phyloP scores from a whole-genome alignment of 2,797 vertebrate species.

The Poecilia picta region DNA sequence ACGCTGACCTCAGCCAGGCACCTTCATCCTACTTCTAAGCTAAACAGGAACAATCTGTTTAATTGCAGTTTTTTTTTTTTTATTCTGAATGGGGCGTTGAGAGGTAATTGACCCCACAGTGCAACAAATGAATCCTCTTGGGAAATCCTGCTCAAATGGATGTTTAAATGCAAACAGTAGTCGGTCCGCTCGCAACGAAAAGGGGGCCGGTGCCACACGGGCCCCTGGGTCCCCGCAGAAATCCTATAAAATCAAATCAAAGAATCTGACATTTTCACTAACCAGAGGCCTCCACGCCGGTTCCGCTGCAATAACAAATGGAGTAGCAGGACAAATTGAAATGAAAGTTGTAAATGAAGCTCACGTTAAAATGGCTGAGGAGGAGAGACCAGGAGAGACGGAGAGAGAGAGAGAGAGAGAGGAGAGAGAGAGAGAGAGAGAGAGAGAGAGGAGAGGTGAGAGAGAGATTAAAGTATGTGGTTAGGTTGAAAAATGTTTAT shows the following conservation, averaged over 20 bases:
- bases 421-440: constrained; percentile 7
- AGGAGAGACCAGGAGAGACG: too few relatives aligned
- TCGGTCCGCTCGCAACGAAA: constrained; percentile 63
- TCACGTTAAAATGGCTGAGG: constrained; percentile 55
- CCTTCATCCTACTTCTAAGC: constrained; percentile 90
- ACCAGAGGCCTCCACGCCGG: constrained; percentile 86
- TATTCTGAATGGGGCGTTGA: constrained; percentile 77
- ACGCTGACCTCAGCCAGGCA: constrained; percentile 88
- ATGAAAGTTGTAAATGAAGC: constrained; percentile 81
- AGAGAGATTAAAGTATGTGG: constrained; percentile 72
- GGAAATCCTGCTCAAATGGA: constrained; percentile 91
- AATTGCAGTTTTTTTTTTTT: constrained; percentile 84
- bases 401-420: constrained; percentile 29
- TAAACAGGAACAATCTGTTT: constrained; percentile 98
- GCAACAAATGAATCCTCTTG: constrained; percentile 94
- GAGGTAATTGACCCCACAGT: constrained; percentile 94
- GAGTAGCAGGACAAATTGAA: constrained; percentile 79
- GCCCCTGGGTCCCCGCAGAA: constrained; percentile 85
- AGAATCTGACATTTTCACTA: constrained; percentile 91
- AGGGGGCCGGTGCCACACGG: constrained; percentile 55
- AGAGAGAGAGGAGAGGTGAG: constrained; percentile 44
- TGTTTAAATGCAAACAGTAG: constrained; percentile 97
- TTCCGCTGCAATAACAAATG: constrained; percentile 81
- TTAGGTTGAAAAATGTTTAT: constrained; percentile 80
- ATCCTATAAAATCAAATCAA: constrained; percentile 94